These are phyloP conservation scores for Dryococelus australis DNA, from an alignment of 2,888 invertebrate species.

Conservation along the genomic window DNA sequence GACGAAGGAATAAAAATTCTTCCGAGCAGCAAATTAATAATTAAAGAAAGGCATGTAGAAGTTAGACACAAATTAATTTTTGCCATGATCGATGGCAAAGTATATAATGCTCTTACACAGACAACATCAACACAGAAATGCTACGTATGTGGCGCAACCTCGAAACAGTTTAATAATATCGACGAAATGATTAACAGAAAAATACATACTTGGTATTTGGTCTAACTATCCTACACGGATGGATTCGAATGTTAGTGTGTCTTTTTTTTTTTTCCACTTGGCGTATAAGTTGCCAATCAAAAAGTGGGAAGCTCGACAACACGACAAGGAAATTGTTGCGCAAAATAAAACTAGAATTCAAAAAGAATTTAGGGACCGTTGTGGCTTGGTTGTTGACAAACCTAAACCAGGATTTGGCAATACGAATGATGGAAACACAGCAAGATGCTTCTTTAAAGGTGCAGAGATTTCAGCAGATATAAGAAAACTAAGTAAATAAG, in stretches of 20 bases:
- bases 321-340: background rate
- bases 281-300: background rate
- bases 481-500: background rate
- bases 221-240: background rate
- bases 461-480: too few relatives aligned
- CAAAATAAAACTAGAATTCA: background rate
- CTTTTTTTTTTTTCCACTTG: background rate
- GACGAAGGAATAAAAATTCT: background rate
- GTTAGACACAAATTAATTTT: background rate
- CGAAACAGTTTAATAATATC: background rate
- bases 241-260: background rate
- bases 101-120: background rate
- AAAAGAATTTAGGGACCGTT: too few relatives aligned
- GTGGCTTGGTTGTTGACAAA: too few relatives aligned
- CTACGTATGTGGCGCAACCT: background rate
- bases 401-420: background rate
- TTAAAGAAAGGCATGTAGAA: background rate
- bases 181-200: background rate
- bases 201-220: background rate
- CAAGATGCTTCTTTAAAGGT: background rate
- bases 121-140: too few relatives aligned
- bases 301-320: background rate
- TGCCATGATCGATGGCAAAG: background rate
- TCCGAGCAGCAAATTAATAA: background rate
- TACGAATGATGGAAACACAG: constrained; percentile 3